phyloP scores from a whole-genome alignment of 2,888 invertebrate species.

The Fragum sueziense region DNA sequence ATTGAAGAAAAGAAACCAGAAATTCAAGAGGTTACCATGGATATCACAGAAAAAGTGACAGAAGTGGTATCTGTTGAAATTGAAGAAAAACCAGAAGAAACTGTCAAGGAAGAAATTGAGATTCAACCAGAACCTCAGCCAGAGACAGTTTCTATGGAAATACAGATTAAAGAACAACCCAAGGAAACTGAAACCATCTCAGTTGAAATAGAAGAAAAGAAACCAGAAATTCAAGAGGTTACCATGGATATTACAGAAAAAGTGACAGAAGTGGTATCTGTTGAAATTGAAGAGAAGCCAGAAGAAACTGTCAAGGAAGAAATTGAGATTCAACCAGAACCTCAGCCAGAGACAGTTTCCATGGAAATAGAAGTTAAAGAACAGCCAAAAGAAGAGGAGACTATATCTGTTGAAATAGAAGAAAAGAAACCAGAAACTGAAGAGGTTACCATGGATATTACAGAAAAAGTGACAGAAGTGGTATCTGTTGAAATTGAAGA shows the following conservation, averaged over 20 bases:
- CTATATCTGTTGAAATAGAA: constrained; percentile 23
- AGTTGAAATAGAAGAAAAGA: constrained; percentile 26
- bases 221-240: constrained; percentile 8
- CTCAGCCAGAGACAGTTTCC: not conserved
- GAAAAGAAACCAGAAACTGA: constrained; percentile 23
- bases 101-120: constrained; percentile 1
- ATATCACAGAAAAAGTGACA: constrained; percentile 27
- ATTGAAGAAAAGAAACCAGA: too few species aligned
- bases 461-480: constrained; percentile 7
- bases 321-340: not conserved
- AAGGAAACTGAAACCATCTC: constrained; percentile 13
- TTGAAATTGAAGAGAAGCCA: constrained; percentile 21
- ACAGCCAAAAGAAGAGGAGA: constrained; percentile 13
- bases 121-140: not conserved
- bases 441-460: constrained; percentile 39
- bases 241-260: constrained; percentile 31
- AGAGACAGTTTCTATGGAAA: not conserved
- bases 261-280: not conserved
- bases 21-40: constrained; percentile 7
- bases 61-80: constrained; percentile 24
- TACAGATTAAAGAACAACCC: not conserved
- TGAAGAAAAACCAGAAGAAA: constrained; percentile 23
- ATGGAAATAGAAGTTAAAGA: too few species aligned
- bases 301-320: constrained; percentile 18
- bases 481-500: constrained; percentile 28